Base-by-base conservation (phyloP, 2,113 vertebrate species). In the Piprites chloris region DNA sequence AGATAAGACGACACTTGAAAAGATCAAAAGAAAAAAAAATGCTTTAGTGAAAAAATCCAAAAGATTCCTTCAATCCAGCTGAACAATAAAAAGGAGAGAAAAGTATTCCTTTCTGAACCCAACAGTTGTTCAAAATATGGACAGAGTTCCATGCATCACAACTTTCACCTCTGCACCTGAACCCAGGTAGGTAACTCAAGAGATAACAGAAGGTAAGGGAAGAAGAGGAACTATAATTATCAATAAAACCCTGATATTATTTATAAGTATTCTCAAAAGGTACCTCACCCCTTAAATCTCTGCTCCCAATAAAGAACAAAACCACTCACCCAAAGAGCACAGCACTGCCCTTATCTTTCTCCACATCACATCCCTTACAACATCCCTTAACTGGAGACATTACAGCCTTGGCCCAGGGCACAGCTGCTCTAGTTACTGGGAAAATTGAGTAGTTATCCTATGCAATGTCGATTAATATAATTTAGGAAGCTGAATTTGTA, bases 301-400 rank as follows among this genome's bases (percentile, higher is more conserved):
- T 1, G 27, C 47, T 93, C 32, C n/a, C 67, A 86, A 12, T 6
- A 67, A 67, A 86, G 68, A 88, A 46, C 6, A 1, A 32, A 62
- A 73, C 0, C 0, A 0, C 37, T 39, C 35, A 21, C 8, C 24
- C 32, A 30, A 74, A 71, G 30, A 80, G 42, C 42, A 86, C 19
- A 66, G 46, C 72, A 35, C 20, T 76, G 63, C 21, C 50, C 23
- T 53, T 27, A 41, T 6, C 46, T 23, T 63, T 81, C 58, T 83
- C 52, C 61, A 61, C 17, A 67, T 47, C 14, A 1, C 32, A 12
- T 46, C 47, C 92, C 11, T 5, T 55, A 75, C 6, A 66, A 46
- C 0, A 4, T 44, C 44, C 39, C 47, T 71, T 63, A 85, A 73
- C 39, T 35, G 33, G 26, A 53, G 53, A 58, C 3, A 1, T 20